Evolutionary conservation across 2,113 vertebrate genomes (phyloP).

Genomic region (Natator depressus): DNA sequence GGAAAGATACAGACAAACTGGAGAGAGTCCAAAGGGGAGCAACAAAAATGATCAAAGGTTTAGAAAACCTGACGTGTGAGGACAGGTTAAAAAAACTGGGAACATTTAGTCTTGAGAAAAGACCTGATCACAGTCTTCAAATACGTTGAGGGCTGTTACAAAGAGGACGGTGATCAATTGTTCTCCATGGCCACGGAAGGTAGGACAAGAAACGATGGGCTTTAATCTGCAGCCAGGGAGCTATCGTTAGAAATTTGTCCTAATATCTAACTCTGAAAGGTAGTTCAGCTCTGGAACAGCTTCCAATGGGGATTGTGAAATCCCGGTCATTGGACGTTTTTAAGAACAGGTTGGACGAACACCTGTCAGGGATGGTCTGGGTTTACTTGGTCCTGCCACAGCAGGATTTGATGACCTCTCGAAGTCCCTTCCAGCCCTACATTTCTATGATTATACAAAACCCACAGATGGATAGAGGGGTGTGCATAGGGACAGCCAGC

Average conservation of each 20-base stretch:
- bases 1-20: not conserved
- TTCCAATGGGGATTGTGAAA: not conserved
- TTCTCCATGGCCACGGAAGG: not conserved
- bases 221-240: not conserved
- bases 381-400: not conserved
- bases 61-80: not conserved
- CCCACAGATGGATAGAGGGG: not conserved
- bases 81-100: not conserved
- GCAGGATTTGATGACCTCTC: not conserved
- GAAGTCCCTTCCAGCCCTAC: not conserved
- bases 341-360: too few relatives aligned
- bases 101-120: not conserved
- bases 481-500: not conserved
- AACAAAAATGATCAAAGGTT: not conserved
- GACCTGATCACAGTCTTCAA: not conserved
- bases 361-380: not conserved
- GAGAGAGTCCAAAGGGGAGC: not conserved
- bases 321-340: not conserved
- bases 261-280: too few relatives aligned
- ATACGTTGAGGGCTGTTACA: not conserved
- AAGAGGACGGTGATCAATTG: not conserved
- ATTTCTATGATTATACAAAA: not conserved
- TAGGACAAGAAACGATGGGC: not conserved
- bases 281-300: not conserved
- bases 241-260: not conserved